phyloP scores from a whole-genome alignment of 2,888 invertebrate species.

The Drosophila macrospina region DNA sequence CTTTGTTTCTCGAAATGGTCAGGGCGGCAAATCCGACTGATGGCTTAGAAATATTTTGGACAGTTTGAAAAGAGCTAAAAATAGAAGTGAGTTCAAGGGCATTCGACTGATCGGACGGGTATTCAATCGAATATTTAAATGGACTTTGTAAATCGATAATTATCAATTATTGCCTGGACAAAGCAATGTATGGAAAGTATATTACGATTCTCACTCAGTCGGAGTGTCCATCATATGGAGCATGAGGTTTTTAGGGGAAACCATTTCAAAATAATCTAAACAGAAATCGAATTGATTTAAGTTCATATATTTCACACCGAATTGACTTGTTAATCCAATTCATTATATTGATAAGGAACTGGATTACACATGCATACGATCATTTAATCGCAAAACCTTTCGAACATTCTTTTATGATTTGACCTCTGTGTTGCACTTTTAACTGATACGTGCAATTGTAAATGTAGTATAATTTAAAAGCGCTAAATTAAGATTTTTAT shows the following conservation, averaged over 20 bases:
- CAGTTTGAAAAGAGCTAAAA: slow-evolving; percentile 24
- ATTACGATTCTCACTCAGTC: background rate
- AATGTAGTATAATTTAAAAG: slow-evolving; percentile 4
- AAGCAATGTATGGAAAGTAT: background rate
- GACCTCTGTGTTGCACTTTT: slow-evolving; percentile 29
- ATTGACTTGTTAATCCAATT: background rate
- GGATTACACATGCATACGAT: background rate
- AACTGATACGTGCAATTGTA: background rate
- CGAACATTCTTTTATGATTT: background rate
- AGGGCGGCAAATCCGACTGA: slow-evolving; percentile 17
- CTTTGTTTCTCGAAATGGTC: slow-evolving; percentile 7
- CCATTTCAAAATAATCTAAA: background rate
- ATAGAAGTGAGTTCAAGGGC: slow-evolving; percentile 52
- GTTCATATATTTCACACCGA: background rate
- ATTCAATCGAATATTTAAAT: slow-evolving; percentile 1
- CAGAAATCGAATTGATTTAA: background rate
- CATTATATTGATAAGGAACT: background rate
- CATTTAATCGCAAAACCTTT: background rate
- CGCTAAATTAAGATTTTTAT: slow-evolving; percentile 2
- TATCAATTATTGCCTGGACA: background rate
- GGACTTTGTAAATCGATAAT: background rate
- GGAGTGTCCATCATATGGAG: background rate
- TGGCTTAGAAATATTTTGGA: background rate
- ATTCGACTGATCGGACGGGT: slow-evolving; percentile 9
- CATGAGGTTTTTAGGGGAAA: background rate